A percentile compares a stretch with the other conserved stretches of the same genome.
These are phyloP conservation scores for Ceyx cyanopectus DNA, from an alignment of 2,113 vertebrate species.

Conservation along the genomic window DNA sequence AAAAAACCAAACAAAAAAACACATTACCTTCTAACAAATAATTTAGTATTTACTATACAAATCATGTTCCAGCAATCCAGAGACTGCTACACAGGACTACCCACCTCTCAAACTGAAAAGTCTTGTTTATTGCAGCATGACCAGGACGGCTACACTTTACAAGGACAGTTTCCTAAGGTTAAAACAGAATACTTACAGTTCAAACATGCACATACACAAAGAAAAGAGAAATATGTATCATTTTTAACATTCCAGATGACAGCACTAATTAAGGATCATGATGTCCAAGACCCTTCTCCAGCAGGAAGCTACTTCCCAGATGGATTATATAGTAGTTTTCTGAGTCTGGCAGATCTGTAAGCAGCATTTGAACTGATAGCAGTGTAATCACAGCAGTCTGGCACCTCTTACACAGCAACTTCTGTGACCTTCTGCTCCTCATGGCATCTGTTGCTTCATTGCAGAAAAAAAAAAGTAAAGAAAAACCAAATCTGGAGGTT, in stretches of 20 bases:
- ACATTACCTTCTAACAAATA: neutral
- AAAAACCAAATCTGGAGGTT: neutral
- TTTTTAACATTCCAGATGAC: neutral
- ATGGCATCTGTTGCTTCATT: neutral
- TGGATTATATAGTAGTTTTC: neutral
- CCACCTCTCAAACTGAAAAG: slow-evolving; percentile 76
- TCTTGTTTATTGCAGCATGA: slow-evolving; percentile 59
- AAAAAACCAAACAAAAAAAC: neutral
- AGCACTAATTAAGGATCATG: neutral
- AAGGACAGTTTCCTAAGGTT: slow-evolving; percentile 71
- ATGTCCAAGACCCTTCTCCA: neutral
- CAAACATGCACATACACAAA: neutral
- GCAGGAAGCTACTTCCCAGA: neutral
- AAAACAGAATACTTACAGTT: neutral
- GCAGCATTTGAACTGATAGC: neutral
- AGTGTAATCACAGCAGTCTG: neutral
- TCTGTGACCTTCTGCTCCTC: neutral
- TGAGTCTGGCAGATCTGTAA: neutral
- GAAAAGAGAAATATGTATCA: neutral
- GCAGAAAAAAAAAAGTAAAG: neutral
- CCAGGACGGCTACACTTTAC: slow-evolving; percentile 64
- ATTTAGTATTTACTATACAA: neutral
- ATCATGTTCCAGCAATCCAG: neutral
- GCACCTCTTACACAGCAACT: neutral
- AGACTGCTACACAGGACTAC: neutral